Percentiles rank a stretch among this genome's conserved stretches.
phyloP scores from a whole-genome alignment of 2,888 invertebrate species.

The Xestia xanthographa region DNA sequence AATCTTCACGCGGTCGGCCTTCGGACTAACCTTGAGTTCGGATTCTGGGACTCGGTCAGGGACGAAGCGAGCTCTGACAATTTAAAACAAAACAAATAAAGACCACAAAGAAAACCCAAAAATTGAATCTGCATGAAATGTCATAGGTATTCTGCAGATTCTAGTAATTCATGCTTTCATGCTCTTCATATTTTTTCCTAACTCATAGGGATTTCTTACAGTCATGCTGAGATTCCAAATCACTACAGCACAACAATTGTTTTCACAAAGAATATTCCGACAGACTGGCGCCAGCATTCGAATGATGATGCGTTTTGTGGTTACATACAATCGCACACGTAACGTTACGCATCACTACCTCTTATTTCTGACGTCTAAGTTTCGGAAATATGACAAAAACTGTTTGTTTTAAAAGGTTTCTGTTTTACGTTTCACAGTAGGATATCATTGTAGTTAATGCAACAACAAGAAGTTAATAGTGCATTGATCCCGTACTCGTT shows the following conservation, averaged over 20 bases:
- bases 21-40: conserved; percentile 29
- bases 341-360: conserved; percentile 12
- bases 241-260: conserved; percentile 5
- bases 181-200: background rate
- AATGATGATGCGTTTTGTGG: conserved; percentile 35
- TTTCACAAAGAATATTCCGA: conserved; percentile 25
- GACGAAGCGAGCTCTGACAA: background rate
- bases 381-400: background rate
- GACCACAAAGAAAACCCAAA: background rate
- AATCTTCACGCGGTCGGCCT: conserved; percentile 20
- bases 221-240: conserved; percentile 15
- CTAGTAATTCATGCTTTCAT: background rate
- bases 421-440: background rate
- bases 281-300: conserved; percentile 43
- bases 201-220: background rate
- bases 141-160: background rate
- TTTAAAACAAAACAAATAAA: conserved; percentile 5
- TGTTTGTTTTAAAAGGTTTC: background rate
- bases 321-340: conserved; percentile 22
- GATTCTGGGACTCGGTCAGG: conserved; percentile 40
- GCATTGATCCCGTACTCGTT: conserved; percentile 58
- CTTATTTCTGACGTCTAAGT: background rate
- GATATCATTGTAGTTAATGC: conserved; percentile 3
- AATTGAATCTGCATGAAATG: background rate
- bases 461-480: conserved; percentile 33